phyloP scores from a whole-genome alignment of 2,888 invertebrate genomes.

The Carabus problematicus region DNA sequence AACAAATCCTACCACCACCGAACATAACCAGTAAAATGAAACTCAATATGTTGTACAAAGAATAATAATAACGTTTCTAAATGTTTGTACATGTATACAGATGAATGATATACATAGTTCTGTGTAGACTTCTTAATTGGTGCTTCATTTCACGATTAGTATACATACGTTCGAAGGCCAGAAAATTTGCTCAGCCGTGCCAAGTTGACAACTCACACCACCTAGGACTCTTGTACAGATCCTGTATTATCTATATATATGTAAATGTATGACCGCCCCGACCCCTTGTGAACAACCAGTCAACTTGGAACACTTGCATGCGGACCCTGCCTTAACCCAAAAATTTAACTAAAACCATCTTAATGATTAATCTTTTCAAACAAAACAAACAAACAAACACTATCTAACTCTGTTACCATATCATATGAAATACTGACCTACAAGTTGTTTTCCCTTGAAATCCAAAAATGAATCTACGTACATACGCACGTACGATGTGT shows the following conservation, averaged over 20 bases:
- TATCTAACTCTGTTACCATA: slow-evolving; percentile 10
- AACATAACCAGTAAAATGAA: background rate
- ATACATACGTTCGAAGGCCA: slow-evolving; percentile 58
- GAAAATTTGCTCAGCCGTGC: slow-evolving; percentile 59
- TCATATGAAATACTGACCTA: too few species aligned
- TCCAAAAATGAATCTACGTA: slow-evolving; percentile 37
- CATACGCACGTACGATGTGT: background rate
- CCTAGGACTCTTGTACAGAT: background rate
- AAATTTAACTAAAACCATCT: slow-evolving; percentile 3
- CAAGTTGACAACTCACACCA: slow-evolving; percentile 36
- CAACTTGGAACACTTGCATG: slow-evolving; percentile 38
- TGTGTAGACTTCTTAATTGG: slow-evolving; percentile 38
- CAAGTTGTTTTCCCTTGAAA: slow-evolving; percentile 16
- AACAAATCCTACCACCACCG: slow-evolving; percentile 2
- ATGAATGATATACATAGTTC: slow-evolving; percentile 23
- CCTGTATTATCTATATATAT: background rate
- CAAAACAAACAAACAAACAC: slow-evolving; percentile 7
- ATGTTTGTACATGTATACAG: background rate
- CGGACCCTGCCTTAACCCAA: slow-evolving; percentile 36
- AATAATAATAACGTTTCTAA: background rate
- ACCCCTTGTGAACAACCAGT: slow-evolving; percentile 16
- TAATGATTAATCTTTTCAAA: slow-evolving; percentile 33
- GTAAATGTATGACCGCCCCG: too few species aligned
- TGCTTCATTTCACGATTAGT: slow-evolving; percentile 53
- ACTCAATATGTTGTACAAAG: background rate